A percentile compares a stretch with the other conserved stretches of the same genome.
Evolutionary conservation across 35 echinoderm and acorn worm species (phyloP).

Genomic region (Amphiura filiformis): DNA sequence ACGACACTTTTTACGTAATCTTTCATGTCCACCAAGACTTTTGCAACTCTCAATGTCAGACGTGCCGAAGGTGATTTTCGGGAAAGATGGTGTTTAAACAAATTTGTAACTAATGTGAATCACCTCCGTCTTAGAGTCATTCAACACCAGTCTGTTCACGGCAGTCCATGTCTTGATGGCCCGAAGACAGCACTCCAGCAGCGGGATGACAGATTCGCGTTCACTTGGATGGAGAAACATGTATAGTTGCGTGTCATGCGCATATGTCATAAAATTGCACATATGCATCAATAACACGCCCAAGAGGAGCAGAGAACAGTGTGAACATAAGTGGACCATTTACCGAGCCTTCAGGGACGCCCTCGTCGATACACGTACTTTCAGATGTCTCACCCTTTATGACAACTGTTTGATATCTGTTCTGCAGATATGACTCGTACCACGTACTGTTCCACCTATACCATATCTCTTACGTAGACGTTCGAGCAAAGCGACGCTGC

Average conservation of each 20-base stretch:
- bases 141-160: slow-evolving; percentile 6
- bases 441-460: slow-evolving; percentile 42
- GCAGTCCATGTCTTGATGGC: slow-evolving; percentile 27
- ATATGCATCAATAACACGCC: slow-evolving; percentile 41
- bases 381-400: slow-evolving; percentile 26
- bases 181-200: slow-evolving; percentile 6
- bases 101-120: slow-evolving; percentile 24
- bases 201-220: not conserved
- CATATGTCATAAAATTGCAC: slow-evolving; percentile 56
- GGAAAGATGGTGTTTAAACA: slow-evolving; percentile 11
- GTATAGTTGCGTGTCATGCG: slow-evolving; percentile 40
- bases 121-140: slow-evolving; percentile 17
- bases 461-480: slow-evolving; percentile 39
- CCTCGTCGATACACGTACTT: not conserved
- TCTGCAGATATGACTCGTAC: slow-evolving; percentile 27
- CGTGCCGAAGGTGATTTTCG: not conserved
- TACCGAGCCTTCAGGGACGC: slow-evolving; percentile 76
- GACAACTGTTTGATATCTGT: slow-evolving; percentile 27
- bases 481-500: slow-evolving; percentile 11
- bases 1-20: slow-evolving; percentile 17
- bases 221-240: slow-evolving; percentile 2
- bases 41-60: not conserved
- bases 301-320: slow-evolving; percentile 50
- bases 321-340: slow-evolving; percentile 58
- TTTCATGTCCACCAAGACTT: not conserved